Evolutionary conservation across 2,113 vertebrate species (phyloP), one percentile per base, ranked within the genome.

Genomic region (Corvus hawaiiensis): DNA sequence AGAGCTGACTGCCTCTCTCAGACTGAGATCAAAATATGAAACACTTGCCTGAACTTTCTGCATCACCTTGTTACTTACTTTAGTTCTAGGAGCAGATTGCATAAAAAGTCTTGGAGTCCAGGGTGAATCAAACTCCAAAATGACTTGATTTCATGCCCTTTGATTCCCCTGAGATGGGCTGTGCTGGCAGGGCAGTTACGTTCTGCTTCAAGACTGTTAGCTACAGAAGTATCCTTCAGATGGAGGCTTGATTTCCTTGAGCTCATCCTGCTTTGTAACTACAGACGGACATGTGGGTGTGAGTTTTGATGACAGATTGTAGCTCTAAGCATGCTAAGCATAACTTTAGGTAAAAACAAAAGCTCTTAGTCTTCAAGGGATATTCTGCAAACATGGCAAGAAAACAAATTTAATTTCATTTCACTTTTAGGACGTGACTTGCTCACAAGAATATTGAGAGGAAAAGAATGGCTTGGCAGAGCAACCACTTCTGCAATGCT

Each of bases 361-460:
- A 46, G 7, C 28, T 68, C n/a, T 77, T 32, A 66, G 15, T 63
- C 59, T 84, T 88, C 62, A 78, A 71, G 51, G 20, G 44, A 62
- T 77, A 62, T 96, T 94, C 91, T 83, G 48, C 23, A 90, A 93
- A 67, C 6, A 32, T n/a, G 39, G 55, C 48, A 84, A 82, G 71
- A 76, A 89, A 81, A 64, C 22, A 33, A 44, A 93, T 84, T 93
- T 87, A 24, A 88, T 52, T 91, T 92, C 2, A 63, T 82, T 88
- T 94, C 44, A 49, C 66, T 73, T 93, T 92, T 58, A 93, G 67
- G 37, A 76, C 55, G 69, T 56, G 51, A 73, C 39, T 74, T 85
- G 44, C 61, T 91, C 78, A 91, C 66, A 86, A 81, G 37, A 89
- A 58, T 89, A 90, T 90, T 80, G 77, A 96, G 44, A n/a, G 24